Percentiles rank a stretch among this genome's conserved stretches.
These are phyloP conservation scores for Alosa sapidissima DNA, from an alignment of 2,797 vertebrate species.

Conservation along the genomic window DNA sequence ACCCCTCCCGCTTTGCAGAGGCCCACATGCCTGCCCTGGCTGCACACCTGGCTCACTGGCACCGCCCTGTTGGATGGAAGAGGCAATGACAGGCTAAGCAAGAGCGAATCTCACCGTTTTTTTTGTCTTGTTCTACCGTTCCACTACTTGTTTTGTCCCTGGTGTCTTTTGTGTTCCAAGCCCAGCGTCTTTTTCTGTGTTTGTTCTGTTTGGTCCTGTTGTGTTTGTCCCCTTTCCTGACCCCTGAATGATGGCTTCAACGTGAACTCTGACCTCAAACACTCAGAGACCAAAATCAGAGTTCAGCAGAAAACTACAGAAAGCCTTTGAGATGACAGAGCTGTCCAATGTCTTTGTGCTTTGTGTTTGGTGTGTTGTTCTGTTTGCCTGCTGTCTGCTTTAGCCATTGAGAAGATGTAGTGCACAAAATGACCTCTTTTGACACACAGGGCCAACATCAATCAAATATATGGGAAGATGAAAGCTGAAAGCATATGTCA, in stretches of 20 bases:
- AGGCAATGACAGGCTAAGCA: slow-evolving; percentile 81
- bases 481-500: neutral
- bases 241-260: slow-evolving; percentile 47
- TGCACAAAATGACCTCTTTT: neutral
- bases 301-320: slow-evolving; percentile 40
- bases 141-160: slow-evolving; percentile 37
- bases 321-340: neutral
- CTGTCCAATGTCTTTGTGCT: slow-evolving; percentile 4
- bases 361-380: neutral
- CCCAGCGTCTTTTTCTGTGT: neutral
- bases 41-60: slow-evolving; percentile 78
- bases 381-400: slow-evolving; percentile 8
- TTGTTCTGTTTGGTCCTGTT: slow-evolving; percentile 35
- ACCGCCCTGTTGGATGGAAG: slow-evolving; percentile 78
- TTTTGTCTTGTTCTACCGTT: slow-evolving; percentile 53
- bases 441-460: neutral
- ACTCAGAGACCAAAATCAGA: slow-evolving; percentile 49
- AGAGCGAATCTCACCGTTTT: slow-evolving; percentile 67
- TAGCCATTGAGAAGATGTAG: slow-evolving; percentile 1
- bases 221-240: slow-evolving; percentile 21
- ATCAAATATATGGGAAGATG: neutral
- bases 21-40: slow-evolving; percentile 73
- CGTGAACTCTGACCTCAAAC: slow-evolving; percentile 67
- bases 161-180: slow-evolving; percentile 33
- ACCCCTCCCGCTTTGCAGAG: slow-evolving; percentile 74